Conservation (phyloP, 1,140 invertebrate genomes). For the Pinna nobilis region DNA sequence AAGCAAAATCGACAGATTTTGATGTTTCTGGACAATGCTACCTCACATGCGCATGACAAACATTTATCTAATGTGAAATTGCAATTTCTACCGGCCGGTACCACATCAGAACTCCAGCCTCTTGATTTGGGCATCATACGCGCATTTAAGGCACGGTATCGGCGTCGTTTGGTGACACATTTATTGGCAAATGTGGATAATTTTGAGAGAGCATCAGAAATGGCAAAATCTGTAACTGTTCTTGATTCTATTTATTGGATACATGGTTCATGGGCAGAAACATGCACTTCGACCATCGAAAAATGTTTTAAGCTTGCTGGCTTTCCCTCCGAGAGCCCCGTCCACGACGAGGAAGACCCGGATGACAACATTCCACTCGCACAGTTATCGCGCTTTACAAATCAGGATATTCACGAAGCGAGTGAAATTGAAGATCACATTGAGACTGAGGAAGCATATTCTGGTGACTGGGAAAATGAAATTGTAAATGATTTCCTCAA, state of each 20-base stretch:
- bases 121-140: slow-evolving; percentile 33
- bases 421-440: not conserved
- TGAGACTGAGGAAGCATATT: not conserved
- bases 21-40: slow-evolving; percentile 39
- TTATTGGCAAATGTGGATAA: slow-evolving; percentile 24
- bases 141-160: slow-evolving; percentile 37
- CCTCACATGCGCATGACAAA: slow-evolving; percentile 30
- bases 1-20: slow-evolving; percentile 29
- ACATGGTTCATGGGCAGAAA: not conserved
- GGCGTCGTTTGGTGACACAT: slow-evolving; percentile 20
- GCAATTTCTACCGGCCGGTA: slow-evolving; percentile 15
- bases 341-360: not conserved
- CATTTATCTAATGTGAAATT: slow-evolving; percentile 18
- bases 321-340: not conserved
- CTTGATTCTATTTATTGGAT: slow-evolving; percentile 29
- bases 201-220: not conserved
- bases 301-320: not conserved
- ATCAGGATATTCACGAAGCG: not conserved
- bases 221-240: slow-evolving; percentile 18
- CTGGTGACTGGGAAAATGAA: not conserved
- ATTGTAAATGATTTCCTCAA: not conserved
- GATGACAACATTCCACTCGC: slow-evolving; percentile 23
- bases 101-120: slow-evolving; percentile 9
- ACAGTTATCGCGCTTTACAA: not conserved
- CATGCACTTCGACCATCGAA: not conserved